phyloP scores from a whole-genome alignment of 2,113 vertebrate species.

The Colius striatus region DNA sequence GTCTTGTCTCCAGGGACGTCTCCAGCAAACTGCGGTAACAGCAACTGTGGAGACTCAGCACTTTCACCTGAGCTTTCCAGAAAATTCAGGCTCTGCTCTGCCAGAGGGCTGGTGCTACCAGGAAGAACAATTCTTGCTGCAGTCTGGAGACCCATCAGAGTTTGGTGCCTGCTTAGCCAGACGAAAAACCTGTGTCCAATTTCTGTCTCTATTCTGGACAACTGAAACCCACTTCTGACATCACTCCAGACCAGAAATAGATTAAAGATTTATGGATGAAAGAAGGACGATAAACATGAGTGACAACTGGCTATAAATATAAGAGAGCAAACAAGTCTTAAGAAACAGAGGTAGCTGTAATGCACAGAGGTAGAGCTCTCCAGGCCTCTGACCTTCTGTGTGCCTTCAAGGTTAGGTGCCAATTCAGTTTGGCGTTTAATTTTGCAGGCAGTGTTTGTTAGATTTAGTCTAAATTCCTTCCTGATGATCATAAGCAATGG shows the following conservation, averaged over 20 bases:
- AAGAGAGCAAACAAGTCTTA: background rate
- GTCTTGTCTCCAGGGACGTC: background rate
- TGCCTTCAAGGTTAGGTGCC: background rate
- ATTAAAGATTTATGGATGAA: background rate
- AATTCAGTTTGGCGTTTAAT: background rate
- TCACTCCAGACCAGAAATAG: background rate
- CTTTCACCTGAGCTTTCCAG: background rate
- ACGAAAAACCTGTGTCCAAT: background rate
- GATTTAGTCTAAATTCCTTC: background rate
- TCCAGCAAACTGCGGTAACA: background rate
- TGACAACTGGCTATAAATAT: fast-evolving
- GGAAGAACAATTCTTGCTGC: background rate
- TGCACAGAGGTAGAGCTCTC: fast-evolving
- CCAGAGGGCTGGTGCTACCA: background rate
- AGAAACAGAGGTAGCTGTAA: background rate
- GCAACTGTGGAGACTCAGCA: background rate
- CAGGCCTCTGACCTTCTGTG: background rate
- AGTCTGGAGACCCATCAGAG: background rate
- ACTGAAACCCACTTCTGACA: background rate
- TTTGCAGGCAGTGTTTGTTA: background rate
- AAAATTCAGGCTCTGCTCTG: background rate
- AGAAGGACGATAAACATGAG: background rate
- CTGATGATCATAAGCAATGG: background rate
- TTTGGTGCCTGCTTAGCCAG: background rate
- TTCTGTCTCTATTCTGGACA: background rate